Base-by-base conservation (phyloP, 2,888 invertebrate species). In the Drosophila fungiperda region DNA sequence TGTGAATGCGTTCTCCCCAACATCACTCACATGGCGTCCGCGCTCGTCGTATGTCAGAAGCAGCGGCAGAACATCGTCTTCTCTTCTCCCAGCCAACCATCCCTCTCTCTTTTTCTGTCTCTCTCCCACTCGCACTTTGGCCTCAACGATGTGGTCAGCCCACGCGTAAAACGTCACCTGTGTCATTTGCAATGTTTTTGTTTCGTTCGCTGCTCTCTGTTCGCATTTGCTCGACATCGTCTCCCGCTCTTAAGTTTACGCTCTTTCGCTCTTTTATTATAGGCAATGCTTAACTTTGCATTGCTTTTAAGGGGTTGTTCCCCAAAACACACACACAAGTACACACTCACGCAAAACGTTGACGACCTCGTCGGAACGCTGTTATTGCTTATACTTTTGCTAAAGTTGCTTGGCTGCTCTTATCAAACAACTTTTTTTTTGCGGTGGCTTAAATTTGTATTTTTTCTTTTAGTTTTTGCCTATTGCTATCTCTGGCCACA, bases 181-280 rank as follows among this genome's bases (percentile, higher is more conserved):
- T 85, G 89, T 85, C 83, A 84, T 78, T 85, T 82, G 89, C 89
- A 85, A 84, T 85, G 88, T 87, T 89, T 89, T 89, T 87, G 61
- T 80, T 74, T 81, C 78, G 65, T 60, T 65, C 55, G 26, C 53
- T 42, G 40, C 57, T 67, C 70, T 67, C 64, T 40, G 7, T 23
- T 55, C 45, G 20, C 57, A 57, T 32, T 33, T 32, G 29, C 52
- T 50, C 42, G 45, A 20, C 12, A 26, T 23, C 7, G 26, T n/a
- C 33, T 17, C 11, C n/a, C 42, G 20, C 64, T 53, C 60, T n/a
- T 11, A 9, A 11, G 20, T 32, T 65, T 49, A 49, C 52, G 29
- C 35, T 63, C 54, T 26, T 36, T 38, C 42, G 29, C 48, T 20
- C 53, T 61, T 60, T 65, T 26, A 60, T 63, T 26, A 55, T 69